phyloP scores from a whole-genome alignment of 2,888 invertebrate species.

The Chymomyza caudatula region DNA sequence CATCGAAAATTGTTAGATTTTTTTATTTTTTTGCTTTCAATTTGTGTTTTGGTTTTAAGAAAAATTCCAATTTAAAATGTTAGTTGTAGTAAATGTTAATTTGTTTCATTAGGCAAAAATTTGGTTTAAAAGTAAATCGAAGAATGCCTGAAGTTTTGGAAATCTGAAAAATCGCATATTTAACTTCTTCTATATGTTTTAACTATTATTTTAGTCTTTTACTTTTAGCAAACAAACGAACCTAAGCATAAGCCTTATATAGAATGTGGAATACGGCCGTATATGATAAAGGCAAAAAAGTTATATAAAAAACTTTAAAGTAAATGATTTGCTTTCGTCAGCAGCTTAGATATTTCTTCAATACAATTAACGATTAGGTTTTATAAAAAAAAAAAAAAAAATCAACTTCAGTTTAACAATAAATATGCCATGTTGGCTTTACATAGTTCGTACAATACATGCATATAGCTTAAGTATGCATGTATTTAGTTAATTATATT shows the following conservation, averaged over 20 bases:
- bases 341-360: background rate
- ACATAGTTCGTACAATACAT: background rate
- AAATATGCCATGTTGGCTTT: background rate
- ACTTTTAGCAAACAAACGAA: background rate
- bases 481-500: background rate
- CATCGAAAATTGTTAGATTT: conserved; percentile 21
- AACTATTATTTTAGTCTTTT: background rate
- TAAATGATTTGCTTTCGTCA: background rate
- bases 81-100: background rate
- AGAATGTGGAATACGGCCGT: background rate
- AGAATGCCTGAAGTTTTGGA: background rate
- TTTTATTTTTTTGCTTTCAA: too few species aligned
- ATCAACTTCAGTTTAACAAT: background rate
- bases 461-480: conserved; percentile 26
- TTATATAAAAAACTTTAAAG: conserved; percentile 2
- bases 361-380: background rate
- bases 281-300: background rate
- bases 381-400: background rate
- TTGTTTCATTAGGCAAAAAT: background rate
- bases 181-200: background rate
- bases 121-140: background rate
- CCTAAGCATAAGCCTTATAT: background rate
- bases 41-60: background rate
- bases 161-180: background rate
- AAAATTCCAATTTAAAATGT: background rate